Conservation (phyloP, 2,113 vertebrate species). For the Anoura caudifer region DNA sequence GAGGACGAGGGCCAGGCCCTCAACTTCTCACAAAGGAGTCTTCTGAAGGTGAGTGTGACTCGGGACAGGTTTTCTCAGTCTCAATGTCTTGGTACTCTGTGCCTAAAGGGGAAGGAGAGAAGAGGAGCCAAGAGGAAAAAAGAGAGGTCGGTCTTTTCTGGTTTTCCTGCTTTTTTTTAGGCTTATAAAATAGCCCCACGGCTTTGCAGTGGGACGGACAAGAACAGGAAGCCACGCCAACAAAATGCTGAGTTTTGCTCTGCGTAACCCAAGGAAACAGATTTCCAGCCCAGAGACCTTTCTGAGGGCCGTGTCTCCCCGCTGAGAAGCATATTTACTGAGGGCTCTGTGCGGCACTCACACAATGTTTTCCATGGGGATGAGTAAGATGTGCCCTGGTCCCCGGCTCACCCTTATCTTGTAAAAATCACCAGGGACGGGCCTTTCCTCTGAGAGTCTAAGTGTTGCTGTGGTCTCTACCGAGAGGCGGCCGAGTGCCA, state of each 20-base stretch:
- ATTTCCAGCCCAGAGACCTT: neutral
- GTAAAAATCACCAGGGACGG: neutral
- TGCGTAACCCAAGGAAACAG: neutral
- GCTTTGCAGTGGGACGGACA: neutral
- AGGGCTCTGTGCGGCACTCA: neutral
- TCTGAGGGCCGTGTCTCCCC: neutral
- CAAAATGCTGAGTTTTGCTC: neutral
- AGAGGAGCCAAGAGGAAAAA: slow-evolving; percentile 68
- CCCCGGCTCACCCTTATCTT: neutral
- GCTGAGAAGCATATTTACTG: neutral
- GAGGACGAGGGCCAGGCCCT: slow-evolving; percentile 46
- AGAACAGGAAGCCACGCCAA: neutral
- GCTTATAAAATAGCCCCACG: neutral
- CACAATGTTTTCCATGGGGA: neutral
- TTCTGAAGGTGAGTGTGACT: slow-evolving; percentile 66
- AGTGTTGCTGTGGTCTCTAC: neutral
- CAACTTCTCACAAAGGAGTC: slow-evolving; percentile 67
- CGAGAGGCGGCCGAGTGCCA: neutral
- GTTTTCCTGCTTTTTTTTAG: slow-evolving; percentile 30
- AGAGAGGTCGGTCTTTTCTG: slow-evolving; percentile 64
- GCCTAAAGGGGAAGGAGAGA: slow-evolving; percentile 57
- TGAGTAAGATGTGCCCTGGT: neutral
- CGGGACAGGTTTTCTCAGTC: slow-evolving; percentile 59
- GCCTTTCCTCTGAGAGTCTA: neutral
- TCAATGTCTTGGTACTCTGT: slow-evolving; percentile 64